Base-by-base conservation (phyloP, 2,797 vertebrate genomes). In the Leptodactylus fallax region DNA sequence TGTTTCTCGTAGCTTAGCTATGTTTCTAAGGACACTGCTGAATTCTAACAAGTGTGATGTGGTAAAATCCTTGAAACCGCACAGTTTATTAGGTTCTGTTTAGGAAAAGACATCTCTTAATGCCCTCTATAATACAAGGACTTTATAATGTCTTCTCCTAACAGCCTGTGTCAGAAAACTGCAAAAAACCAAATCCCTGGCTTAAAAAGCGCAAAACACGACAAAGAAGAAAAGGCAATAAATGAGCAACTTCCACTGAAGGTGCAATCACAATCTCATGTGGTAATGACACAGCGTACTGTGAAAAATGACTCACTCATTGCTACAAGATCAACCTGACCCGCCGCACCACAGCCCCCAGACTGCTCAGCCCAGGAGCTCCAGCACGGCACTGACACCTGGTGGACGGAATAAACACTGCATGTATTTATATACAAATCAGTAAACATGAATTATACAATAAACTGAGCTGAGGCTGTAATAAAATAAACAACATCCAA, bases 211-310 rank as follows among this genome's bases (percentile, higher is more conserved):
- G 13, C 16, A 16, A 71, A 11, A 36, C 11, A 47, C 14, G 27
- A n/a, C 6, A 17, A 12, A 78, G 49, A 12, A 78, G 49, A 16
- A 78, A 56, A 56, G 51, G 45, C 51, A 23, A 65, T 3, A 51
- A 65, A 23, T 81, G 11, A 47, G 45, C 60, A n/a, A 25, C 67
- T 51, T 49, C n/a, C 80, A 21, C 11, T 65, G 25, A 14, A 56
- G 5, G 53, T 82, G 27, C 45, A 53, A 53, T 67, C 80, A 65
- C 80, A 65, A 69, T 23, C 21, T 53, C 80, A 82, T 53, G 61
- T 67, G 14, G 25, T 82, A 53, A 82, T 69, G n/a, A 36, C 36
- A 36, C 36, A 53, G 58, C 53, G 14, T n/a, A 45, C 78, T 58
- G 51, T 17, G 14, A 79, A 36, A 36, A 36, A 36, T 36, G n/a